Base-by-base conservation (phyloP, 2,797 vertebrate genomes). In the Macropus fuliginosus region DNA sequence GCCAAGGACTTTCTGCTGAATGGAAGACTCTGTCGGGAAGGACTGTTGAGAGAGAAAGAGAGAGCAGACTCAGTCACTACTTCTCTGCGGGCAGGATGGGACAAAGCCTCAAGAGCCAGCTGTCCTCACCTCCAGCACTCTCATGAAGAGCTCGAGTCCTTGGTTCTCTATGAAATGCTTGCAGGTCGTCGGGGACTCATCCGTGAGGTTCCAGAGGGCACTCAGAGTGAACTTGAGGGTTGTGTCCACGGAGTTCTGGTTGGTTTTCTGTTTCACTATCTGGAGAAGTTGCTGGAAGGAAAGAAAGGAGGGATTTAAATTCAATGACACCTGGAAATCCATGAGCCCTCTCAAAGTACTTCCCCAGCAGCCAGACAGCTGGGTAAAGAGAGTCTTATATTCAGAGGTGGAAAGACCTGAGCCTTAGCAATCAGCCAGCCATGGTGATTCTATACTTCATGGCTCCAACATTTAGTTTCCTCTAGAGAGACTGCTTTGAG, bases 161-260 rank as follows among this genome's bases (percentile, higher is more conserved):
- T 99, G 99, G 98, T 99, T 99, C 99, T 99, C 99, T 90, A 99
- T 99, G 97, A 99, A 99, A 98, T 99, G 99, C 96, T 99, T 99
- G 98, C 99, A 99, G 0, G 99, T 99, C 89, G 99, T 99, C 14
- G 99, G 99, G 4, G 99, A 99, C 98, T 99, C 99, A 94, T 99
- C 99, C 0, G 99, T 99, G 95, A 99, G 99, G 98, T 99, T 99
- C 99, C 99, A 99, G 97, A 99, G 99, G 12, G 99, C 99, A 1
- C 99, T 99, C 98, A 99, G 93, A 0, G 99, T 99, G 98, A 99
- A 99, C 97, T 99, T 99, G 94, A 99, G 99, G 1, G 99, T 99
- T 96, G 99, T 99, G 54, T 99, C 99, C 98, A 99, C 99, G 14
- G 99, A 98, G 94, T 99, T 99, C 98, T 99, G 99, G 97, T 99